Percentiles rank a stretch among this genome's conserved stretches.
These are phyloP conservation scores for Enteromius radiatus DNA, from an alignment of 2,797 vertebrate genomes.

Conservation along the genomic window DNA sequence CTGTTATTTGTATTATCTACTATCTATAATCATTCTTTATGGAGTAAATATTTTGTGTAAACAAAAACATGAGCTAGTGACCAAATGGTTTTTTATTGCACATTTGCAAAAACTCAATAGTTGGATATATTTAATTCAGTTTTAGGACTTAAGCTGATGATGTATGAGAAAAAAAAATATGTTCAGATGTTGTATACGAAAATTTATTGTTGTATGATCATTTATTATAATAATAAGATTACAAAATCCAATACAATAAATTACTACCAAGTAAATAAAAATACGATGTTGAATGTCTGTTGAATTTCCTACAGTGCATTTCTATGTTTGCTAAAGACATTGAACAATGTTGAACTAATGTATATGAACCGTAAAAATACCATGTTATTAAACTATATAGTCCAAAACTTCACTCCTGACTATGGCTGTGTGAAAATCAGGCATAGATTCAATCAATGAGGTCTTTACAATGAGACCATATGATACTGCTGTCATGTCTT, in stretches of 20 bases:
- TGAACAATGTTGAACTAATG: background rate
- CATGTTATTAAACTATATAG: background rate
- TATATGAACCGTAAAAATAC: background rate
- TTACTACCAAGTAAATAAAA: background rate
- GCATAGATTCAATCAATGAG: background rate
- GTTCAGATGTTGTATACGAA: background rate
- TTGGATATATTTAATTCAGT: background rate
- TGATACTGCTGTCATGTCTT: background rate
- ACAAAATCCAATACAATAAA: background rate
- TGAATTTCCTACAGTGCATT: background rate
- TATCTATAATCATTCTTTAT: background rate
- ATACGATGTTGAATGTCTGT: background rate
- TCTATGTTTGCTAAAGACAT: background rate
- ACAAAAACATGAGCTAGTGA: background rate
- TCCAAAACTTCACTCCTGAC: background rate
- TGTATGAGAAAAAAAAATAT: background rate
- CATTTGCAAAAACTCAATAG: background rate
- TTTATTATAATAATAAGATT: background rate
- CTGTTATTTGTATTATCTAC: background rate
- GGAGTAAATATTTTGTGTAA: background rate
- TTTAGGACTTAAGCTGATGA: background rate
- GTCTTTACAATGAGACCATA: background rate
- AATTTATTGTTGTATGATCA: background rate
- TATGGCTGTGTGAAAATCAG: background rate
- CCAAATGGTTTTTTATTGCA: background rate